Evolutionary conservation across 2,797 vertebrate genomes (phyloP).

Genomic region (Gymnocypris eckloni): DNA sequence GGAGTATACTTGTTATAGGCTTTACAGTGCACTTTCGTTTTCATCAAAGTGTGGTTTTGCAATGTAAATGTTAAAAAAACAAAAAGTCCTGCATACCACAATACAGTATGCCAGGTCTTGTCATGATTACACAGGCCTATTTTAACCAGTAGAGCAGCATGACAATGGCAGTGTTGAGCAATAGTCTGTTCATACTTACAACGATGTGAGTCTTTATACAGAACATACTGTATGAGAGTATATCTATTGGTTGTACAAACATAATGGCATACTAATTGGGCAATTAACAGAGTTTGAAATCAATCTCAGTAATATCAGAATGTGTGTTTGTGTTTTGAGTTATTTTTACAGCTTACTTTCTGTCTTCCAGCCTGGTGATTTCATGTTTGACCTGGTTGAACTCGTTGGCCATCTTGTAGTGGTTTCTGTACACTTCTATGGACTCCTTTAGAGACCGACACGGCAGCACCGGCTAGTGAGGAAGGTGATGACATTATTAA

Average conservation of each 20-base stretch:
- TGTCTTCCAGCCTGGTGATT: conserved; percentile 90
- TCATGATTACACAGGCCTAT: conserved; percentile 57
- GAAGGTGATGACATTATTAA: conserved; percentile 18
- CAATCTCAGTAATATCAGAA: not conserved
- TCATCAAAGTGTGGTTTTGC: conserved; percentile 2
- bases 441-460: conserved; percentile 91
- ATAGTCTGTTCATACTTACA: conserved; percentile 13
- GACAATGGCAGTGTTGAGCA: conserved; percentile 37
- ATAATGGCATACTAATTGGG: not conserved
- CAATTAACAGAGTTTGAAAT: not conserved
- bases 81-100: conserved; percentile 51
- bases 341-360: conserved; percentile 83
- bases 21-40: conserved; percentile 20
- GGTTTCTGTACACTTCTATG: conserved; percentile 93
- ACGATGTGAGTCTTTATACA: not conserved
- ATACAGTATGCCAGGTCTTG: conserved; percentile 46
- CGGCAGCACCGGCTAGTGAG: conserved; percentile 87
- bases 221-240: not conserved
- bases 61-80: conserved; percentile 3
- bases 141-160: conserved; percentile 54
- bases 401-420: conserved; percentile 95
- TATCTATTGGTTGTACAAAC: not conserved
- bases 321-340: conserved; percentile 4
- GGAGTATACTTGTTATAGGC: not conserved
- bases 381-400: conserved; percentile 95